Base-by-base conservation (phyloP, 2,888 invertebrate species). In the Trissolcus brochymenae region DNA sequence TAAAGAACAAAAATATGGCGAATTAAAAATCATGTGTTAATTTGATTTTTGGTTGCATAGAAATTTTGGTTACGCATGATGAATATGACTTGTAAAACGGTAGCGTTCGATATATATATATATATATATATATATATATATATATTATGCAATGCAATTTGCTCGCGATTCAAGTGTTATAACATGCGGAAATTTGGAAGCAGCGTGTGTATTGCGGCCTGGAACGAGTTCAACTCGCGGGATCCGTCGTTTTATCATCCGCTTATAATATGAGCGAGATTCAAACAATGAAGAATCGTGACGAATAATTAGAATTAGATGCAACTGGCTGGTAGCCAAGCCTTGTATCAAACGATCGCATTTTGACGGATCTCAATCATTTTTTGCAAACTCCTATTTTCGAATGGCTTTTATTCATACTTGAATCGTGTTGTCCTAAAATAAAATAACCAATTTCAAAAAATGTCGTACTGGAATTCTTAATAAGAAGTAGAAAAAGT, bases 221-320 rank as follows among this genome's bases (percentile, higher is more conserved):
- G 75, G 68, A 75, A 67, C 75, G 75, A 59, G 64, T 75, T 75
- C 68, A 75, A 75, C 59, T 61, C 75, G 57, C 41, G 40, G 35
- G n/a, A 53, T 41, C 62, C 54, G 59, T 75, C 46, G 67, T 57
- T 66, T 62, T 75, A 50, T 40, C 35, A 59, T 50, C 67, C 66
- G 51, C 64, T 62, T 67, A 56, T 57, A 61, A 56, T 62, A 9
- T 40, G 29, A n/a, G 40, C 43, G 9, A 50, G 60, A 35, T 54
- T 51, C 57, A 65, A 75, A 75, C 68, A 75, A 70, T 75, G 60
- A 68, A 68, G 57, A 68, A 67, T 68, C 35, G 17, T 16, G 40
- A 54, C 51, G 62, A 67, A 66, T 68, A 57, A 74, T 74, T 74
- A 35, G 51, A 72, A 46, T 72, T 46, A 25, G 59, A 64, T 57